These are phyloP conservation scores for Pissodes strobi DNA, from an alignment of 1,140 invertebrate species.

Conservation along the genomic window DNA sequence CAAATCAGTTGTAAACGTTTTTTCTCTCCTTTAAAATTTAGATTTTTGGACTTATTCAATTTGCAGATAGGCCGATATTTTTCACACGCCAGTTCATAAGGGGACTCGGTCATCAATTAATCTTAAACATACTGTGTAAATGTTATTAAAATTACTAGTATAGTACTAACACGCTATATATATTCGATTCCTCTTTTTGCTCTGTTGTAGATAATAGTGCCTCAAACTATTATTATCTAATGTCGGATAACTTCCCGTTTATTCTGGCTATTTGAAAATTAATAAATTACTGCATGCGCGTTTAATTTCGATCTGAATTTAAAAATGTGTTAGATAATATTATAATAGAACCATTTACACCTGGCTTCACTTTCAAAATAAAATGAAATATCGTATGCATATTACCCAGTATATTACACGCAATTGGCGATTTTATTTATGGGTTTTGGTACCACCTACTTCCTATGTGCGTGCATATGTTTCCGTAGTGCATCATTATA, in stretches of 20 bases:
- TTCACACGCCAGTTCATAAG: no score
- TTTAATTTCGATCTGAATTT: slow-evolving; percentile 3
- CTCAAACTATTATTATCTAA: slow-evolving; percentile 26
- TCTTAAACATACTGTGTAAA: no score
- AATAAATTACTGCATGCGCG: slow-evolving; percentile 25
- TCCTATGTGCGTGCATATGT: slow-evolving; percentile 16
- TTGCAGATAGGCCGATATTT: no score
- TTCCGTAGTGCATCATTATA: slow-evolving; percentile 11
- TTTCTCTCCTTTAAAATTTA: no score
- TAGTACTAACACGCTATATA: no score
- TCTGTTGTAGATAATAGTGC: slow-evolving; percentile 7
- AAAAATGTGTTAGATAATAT: slow-evolving; percentile 14
- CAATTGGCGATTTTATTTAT: slow-evolving; percentile 19
- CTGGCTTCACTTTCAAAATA: slow-evolving; percentile 19
- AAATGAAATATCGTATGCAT: neutral
- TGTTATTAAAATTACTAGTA: no score
- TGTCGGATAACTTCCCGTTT: slow-evolving; percentile 19
- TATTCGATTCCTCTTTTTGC: neutral
- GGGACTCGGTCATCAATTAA: no score
- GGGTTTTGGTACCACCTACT: slow-evolving; percentile 22
- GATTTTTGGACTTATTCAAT: no score
- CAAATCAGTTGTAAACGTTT: no score
- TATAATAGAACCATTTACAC: slow-evolving; percentile 14
- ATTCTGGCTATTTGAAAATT: slow-evolving; percentile 7
- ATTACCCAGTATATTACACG: slow-evolving; percentile 7